Evolutionary conservation across 2,797 vertebrate genomes (phyloP), one percentile per base, ranked within the genome.

Genomic region (Sebastes iracundus): DNA sequence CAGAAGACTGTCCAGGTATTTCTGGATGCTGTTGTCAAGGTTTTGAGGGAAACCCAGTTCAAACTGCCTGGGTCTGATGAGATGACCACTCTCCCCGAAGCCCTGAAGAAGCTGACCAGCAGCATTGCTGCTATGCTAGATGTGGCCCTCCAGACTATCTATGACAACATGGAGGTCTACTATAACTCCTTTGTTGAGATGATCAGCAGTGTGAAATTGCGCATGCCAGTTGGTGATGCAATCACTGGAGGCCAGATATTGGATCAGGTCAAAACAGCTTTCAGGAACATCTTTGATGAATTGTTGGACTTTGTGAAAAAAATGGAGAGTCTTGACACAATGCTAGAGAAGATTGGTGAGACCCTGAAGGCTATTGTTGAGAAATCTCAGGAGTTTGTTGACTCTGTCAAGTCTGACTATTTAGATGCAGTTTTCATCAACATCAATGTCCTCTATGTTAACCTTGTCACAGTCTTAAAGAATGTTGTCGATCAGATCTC

Each of bases 1-100:
- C 89, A 90, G 76, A 66, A 82, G 71, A 81, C 72, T 33, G 56
- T 90, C 66, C 95, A 93, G 61, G 87, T 56, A 2, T 33, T 96
- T 4, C 84, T 96, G 81, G 95, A 97, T 81, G 94, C 95, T 22
- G 79, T 88, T n/a, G 87, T 96, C 58, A 91, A 92, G 72, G 93
- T 96, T 81, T 86, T 98, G 72, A 97, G 94, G 77, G 93, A 92
- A 68, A 96, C 95, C 35, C 93, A 87, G 87, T 95, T 97, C 83
- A 94, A 95, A 75, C 75, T 98, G n/a, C 96, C 96, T 72, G 96
- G 96, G 3, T 86, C 94, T 64, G 84, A 90, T 3, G 82, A 92
- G 27, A 88, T 86, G 33, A 96, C 95, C 59, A 96, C 95, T 7
- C 87, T 91, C 27, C 94, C 95, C 81, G 94, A 97, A 81, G 88